Evolutionary conservation across 2,113 vertebrate species (phyloP), one percentile per base, ranked within the genome.

Genomic region (Rhinogobius similis): DNA sequence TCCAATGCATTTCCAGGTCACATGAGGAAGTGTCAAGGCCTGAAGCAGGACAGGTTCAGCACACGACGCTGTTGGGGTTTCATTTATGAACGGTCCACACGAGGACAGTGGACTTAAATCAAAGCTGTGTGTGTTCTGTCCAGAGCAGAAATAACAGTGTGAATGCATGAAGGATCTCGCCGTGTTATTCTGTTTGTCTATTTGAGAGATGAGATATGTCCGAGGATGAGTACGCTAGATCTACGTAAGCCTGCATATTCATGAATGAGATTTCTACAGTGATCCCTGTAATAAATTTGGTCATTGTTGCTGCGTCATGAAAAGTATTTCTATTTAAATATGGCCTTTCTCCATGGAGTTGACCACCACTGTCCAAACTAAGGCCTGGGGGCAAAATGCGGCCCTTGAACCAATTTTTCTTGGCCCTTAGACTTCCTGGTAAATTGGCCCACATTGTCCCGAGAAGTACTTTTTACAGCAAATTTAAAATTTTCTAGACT

Each of bases 81-180:
- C 29, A 5, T 29, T 29, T 66, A 48, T 75, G 66, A 65, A 68
- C 67, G 65, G 63, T 67, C 48, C 52, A 13, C 38, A 5, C 32
- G 70, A 39, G 50, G 67, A 69, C 23, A 63, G 26, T 36, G 46
- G 58, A 21, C 21, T 16, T 63, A 78, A 75, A 78, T 65, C 21
- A 26, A 13, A 68, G 10, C 18, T 36, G 21, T 59, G 62, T 36
- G 32, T 36, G 41, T 65, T 41, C 36, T 41, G 55, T 46, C 11
- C 70, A 46, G 68, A 26, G 74, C 46, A 62, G 71, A 79, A 73
- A 76, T 77, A 74, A 76, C 43, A 36, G 10, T 65, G 66, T 11
- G 44, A 67, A 83, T 59, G 21, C 52, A 24, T 7, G 26, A 27
- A 48, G 50, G 20, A 32, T 46, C 62, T 36, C 41, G 16, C 27